Evolutionary conservation across 2,113 vertebrate species (phyloP).

Genomic region (Ia io): DNA sequence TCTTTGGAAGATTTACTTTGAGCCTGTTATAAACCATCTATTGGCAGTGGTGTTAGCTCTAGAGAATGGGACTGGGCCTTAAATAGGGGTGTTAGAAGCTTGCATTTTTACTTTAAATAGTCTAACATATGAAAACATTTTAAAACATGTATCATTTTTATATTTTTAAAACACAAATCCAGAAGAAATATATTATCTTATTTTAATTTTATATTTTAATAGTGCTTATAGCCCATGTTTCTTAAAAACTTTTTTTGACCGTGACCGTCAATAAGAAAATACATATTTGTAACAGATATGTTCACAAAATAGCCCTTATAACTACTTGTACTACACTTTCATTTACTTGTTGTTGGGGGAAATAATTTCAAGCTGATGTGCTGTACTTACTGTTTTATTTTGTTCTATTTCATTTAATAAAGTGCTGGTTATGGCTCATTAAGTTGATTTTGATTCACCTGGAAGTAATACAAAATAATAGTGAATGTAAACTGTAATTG

Average conservation of each 20-base stretch:
- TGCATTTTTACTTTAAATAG: background rate
- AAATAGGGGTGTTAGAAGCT: background rate
- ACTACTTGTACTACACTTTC: background rate
- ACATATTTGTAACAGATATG: background rate
- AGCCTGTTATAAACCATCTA: background rate
- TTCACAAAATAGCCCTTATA: background rate
- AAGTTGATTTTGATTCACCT: background rate
- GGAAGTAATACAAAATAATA: too few species aligned
- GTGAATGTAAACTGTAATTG: too few species aligned
- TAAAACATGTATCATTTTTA: background rate
- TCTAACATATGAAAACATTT: background rate
- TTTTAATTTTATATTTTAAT: slow-evolving; percentile 33
- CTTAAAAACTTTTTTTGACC: slow-evolving; percentile 37
- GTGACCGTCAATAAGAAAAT: slow-evolving; percentile 2
- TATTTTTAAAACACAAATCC: slow-evolving; percentile 21
- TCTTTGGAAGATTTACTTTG: slow-evolving; percentile 4
- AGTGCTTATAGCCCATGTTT: slow-evolving; percentile 18
- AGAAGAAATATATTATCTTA: background rate
- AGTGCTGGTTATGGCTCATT: background rate
- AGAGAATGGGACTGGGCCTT: background rate
- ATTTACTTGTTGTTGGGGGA: background rate
- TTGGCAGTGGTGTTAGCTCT: background rate
- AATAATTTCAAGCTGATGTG: background rate
- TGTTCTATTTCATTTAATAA: background rate
- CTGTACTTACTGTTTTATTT: background rate